A percentile compares a stretch with the other conserved stretches of the same genome.
phyloP scores from a whole-genome alignment of 2,888 invertebrate species.

The Agrochola circellaris region DNA sequence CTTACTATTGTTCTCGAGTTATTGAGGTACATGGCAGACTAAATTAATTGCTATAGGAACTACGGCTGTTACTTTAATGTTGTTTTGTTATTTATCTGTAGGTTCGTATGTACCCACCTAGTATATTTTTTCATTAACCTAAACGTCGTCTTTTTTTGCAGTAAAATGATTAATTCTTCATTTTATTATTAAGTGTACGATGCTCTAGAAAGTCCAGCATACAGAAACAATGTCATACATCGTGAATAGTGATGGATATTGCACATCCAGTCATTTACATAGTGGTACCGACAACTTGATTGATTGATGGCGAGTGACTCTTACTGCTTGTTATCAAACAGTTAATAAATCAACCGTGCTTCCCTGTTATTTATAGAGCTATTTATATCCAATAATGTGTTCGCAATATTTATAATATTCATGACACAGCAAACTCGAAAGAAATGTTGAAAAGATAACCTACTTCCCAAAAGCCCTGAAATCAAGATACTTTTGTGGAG shows the following conservation, averaged over 20 bases:
- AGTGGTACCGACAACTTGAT: constrained; percentile 74
- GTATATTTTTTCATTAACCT: background rate
- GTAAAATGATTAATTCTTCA: background rate
- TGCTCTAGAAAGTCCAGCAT: constrained; percentile 15
- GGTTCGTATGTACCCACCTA: background rate
- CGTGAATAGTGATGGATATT: constrained; percentile 65
- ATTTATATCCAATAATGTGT: constrained; percentile 47
- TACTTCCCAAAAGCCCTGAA: background rate
- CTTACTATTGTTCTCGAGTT: constrained; percentile 62
- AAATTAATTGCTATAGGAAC: constrained; percentile 45
- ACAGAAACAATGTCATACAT: constrained; percentile 32
- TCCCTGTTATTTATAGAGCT: constrained; percentile 60
- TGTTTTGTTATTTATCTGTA: constrained; percentile 24
- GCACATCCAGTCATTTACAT: constrained; percentile 74
- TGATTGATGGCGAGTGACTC: constrained; percentile 76
- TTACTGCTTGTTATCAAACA: constrained; percentile 73
- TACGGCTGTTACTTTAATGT: constrained; percentile 38
- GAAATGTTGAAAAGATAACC: constrained; percentile 15
- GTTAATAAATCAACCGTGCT: constrained; percentile 73
- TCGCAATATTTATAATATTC: constrained; percentile 51
- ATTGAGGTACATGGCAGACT: constrained; percentile 38
- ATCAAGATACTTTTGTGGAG: background rate
- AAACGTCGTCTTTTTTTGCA: background rate
- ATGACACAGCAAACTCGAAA: constrained; percentile 35
- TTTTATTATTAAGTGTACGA: constrained; percentile 10